Conservation (phyloP, 2,888 invertebrate genomes). For the Strigamia crassipes region DNA sequence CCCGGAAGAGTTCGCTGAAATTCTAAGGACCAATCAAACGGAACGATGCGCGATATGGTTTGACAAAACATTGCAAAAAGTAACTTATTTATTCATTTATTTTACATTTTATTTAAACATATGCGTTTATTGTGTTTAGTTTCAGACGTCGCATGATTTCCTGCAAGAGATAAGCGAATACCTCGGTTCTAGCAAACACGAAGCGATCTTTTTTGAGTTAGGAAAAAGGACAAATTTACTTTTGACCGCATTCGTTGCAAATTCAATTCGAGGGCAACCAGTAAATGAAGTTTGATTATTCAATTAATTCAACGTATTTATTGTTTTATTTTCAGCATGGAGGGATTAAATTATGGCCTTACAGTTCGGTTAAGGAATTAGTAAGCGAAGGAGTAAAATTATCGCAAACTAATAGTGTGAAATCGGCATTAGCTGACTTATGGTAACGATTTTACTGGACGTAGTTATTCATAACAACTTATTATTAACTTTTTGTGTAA, state of each 20-base stretch:
- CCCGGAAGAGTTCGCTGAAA: not conserved
- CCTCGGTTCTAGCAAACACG: constrained; percentile 51
- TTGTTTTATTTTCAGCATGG: constrained; percentile 52
- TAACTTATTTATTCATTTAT: not conserved
- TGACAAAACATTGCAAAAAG: not conserved
- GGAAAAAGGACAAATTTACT: constrained; percentile 53
- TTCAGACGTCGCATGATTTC: not conserved
- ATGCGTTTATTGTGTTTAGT: not conserved
- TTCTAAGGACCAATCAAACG: not conserved
- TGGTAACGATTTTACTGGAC: constrained; percentile 51
- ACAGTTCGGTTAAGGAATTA: constrained; percentile 52
- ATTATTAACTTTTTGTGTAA: too few relatives aligned
- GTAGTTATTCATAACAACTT: not conserved
- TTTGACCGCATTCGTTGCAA: constrained; percentile 54
- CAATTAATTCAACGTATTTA: too few relatives aligned
- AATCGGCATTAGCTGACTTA: constrained; percentile 54
- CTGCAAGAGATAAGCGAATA: not conserved
- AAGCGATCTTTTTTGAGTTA: constrained; percentile 53
- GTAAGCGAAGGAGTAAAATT: constrained; percentile 53
- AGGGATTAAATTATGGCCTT: constrained; percentile 53
- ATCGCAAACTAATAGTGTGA: constrained; percentile 53
- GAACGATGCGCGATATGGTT: constrained; percentile 1
- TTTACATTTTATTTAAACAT: not conserved
- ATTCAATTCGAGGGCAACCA: constrained; percentile 54
- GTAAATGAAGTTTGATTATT: too few relatives aligned